phyloP scores from a whole-genome alignment of 2,797 vertebrate species.

The Tenualosa ilisha region DNA sequence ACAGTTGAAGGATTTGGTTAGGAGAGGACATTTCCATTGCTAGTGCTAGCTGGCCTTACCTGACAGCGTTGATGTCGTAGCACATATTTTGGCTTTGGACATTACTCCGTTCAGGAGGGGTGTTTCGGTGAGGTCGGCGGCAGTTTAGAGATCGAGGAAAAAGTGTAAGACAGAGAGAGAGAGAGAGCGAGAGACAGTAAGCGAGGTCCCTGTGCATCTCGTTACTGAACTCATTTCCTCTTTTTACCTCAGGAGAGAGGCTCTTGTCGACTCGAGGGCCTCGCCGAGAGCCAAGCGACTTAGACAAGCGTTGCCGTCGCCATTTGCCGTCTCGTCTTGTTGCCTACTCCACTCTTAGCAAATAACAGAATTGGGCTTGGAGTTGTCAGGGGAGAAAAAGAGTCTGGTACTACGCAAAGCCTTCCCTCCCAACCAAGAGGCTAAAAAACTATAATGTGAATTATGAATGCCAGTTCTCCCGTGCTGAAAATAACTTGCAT shows the following conservation, averaged over 20 bases:
- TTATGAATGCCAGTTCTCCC: constrained; percentile 67
- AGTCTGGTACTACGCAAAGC: not conserved
- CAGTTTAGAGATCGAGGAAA: not conserved
- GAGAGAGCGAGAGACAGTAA: not conserved
- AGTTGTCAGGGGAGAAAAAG: not conserved
- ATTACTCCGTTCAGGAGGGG: not conserved
- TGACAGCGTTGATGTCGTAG: not conserved
- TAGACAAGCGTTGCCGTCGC: not conserved
- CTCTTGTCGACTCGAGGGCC: not conserved
- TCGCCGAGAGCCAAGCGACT: not conserved
- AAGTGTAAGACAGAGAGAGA: constrained; percentile 37
- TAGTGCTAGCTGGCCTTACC: not conserved
- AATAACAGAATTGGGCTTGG: not conserved
- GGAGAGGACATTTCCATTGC: not conserved
- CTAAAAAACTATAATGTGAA: constrained; percentile 67
- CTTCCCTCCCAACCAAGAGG: not conserved
- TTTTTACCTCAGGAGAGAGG: constrained; percentile 47
- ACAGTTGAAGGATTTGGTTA: not conserved
- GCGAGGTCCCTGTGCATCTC: not conserved
- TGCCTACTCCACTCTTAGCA: not conserved
- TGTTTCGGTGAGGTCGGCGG: not conserved
- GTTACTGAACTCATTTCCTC: constrained; percentile 31
- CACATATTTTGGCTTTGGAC: not conserved
- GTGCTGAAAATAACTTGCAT: constrained; percentile 68
- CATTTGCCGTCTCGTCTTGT: not conserved